These are phyloP conservation scores for Pampus argenteus DNA, from an alignment of 2,797 vertebrate species.

Conservation along the genomic window DNA sequence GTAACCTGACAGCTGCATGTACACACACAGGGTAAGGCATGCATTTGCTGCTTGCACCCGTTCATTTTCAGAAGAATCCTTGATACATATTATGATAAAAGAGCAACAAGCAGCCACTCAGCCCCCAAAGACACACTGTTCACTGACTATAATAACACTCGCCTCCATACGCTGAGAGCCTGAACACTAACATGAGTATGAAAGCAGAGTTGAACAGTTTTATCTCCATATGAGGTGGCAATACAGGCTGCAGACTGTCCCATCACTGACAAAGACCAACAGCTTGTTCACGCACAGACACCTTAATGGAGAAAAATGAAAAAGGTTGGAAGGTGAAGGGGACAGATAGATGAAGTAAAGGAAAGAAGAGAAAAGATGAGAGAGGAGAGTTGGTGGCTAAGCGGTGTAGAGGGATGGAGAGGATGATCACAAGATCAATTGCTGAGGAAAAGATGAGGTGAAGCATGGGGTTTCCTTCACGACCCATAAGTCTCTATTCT, in stretches of 20 bases:
- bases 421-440: conserved; percentile 35
- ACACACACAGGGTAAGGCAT: background rate
- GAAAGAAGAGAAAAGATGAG: conserved; percentile 19
- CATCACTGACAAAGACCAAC: conserved; percentile 49
- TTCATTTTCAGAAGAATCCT: conserved; percentile 16
- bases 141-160: background rate
- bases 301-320: conserved; percentile 56
- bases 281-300: conserved; percentile 46
- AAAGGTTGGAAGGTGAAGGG: conserved; percentile 2
- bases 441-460: conserved; percentile 54
- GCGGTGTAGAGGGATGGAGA: conserved; percentile 23
- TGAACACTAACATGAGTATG: background rate
- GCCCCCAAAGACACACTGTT: background rate
- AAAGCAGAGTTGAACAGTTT: conserved; percentile 16
- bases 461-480: conserved; percentile 42
- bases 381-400: conserved; percentile 28
- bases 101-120: conserved; percentile 10
- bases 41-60: background rate
- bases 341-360: conserved; percentile 30
- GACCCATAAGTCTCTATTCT: conserved; percentile 50
- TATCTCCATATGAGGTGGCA: conserved; percentile 31
- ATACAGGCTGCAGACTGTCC: conserved; percentile 24
- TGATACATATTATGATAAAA: conserved; percentile 29
- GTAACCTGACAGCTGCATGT: conserved; percentile 35
- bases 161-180: background rate